phyloP scores from a whole-genome alignment of 2,797 vertebrate species.

The Peromyscus aztecus region DNA sequence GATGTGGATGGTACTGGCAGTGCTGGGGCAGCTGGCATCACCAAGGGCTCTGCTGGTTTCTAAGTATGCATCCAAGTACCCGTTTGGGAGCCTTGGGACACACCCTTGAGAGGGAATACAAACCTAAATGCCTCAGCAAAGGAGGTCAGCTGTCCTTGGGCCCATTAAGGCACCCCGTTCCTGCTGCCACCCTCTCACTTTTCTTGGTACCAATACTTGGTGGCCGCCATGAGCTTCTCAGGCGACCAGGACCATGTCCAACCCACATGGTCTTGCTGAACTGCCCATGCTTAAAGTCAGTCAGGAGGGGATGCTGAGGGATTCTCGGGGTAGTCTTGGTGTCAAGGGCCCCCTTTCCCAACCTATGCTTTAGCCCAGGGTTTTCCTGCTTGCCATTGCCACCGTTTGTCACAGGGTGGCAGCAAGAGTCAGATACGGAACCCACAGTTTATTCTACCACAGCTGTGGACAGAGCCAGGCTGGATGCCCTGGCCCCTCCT shows the following conservation, averaged over 20 bases:
- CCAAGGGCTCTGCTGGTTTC: not conserved
- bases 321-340: not conserved
- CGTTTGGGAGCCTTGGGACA: not conserved
- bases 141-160: not conserved
- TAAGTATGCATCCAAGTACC: not conserved
- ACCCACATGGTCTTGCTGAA: not conserved
- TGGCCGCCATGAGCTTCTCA: not conserved
- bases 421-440: slow-evolving; percentile 88
- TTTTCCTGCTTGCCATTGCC: slow-evolving; percentile 86
- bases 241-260: not conserved
- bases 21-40: not conserved
- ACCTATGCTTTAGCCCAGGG: not conserved
- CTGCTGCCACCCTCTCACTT: not conserved
- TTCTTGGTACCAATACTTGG: not conserved
- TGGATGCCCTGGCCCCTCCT: not conserved
- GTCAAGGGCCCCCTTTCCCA: not conserved
- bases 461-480: not conserved
- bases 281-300: not conserved
- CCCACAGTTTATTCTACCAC: not conserved
- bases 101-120: too few relatives aligned
- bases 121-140: not conserved
- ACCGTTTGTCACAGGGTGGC: slow-evolving; percentile 89
- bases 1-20: not conserved
- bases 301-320: not conserved
- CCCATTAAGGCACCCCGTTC: too few relatives aligned